Base-by-base conservation (phyloP, 1,140 invertebrate genomes). In the Euura lappo region DNA sequence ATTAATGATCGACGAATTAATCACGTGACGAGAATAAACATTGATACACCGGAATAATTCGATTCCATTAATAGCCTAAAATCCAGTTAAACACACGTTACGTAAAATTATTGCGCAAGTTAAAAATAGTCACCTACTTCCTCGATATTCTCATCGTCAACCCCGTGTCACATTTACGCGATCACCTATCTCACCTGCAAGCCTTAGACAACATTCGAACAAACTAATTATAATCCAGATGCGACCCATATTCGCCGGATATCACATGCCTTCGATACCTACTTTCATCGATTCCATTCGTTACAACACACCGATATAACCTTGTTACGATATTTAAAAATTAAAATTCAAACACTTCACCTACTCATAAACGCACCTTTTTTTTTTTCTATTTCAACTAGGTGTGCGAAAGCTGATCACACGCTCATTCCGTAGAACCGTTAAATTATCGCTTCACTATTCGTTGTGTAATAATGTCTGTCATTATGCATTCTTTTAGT, bases 21-120 rank as follows among this genome's bases (percentile, higher is more conserved):
- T 64, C 13, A 64, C 60, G 60, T 2, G 60, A 10, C 2, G 28
- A 28, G 28, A 28, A 28, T 28, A 28, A 28, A 28, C 28, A 28
- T 28, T 28, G 1, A 28, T 28, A 28, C 28, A 28, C 28, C 0
- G 28, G 28, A 28, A 28, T 28, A 28, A 28, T 28, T 28, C 28
- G 28, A 28, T 28, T 28, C 42, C 42, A 68, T 44, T 10, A 64
- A 10, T 13, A 64, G 8, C 13, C 3, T 11, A 42, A 68, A 42
- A 68, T 42, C 42, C 44, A 3, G 5, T 11, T 2, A 28, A 68
- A 68, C 42, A 28, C 28, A 68, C 72, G 47, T 82, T 83, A 83
- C 81, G 80, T 83, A 83, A 83, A 83, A 82, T 79, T 76, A 69
- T 72, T 72, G 73, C 75, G 77, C 74, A 72, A 72, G 75, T 70